Percentiles rank a stretch among this genome's conserved stretches.
Conservation (phyloP, 2,888 invertebrate species). For the Volucella inflata region DNA sequence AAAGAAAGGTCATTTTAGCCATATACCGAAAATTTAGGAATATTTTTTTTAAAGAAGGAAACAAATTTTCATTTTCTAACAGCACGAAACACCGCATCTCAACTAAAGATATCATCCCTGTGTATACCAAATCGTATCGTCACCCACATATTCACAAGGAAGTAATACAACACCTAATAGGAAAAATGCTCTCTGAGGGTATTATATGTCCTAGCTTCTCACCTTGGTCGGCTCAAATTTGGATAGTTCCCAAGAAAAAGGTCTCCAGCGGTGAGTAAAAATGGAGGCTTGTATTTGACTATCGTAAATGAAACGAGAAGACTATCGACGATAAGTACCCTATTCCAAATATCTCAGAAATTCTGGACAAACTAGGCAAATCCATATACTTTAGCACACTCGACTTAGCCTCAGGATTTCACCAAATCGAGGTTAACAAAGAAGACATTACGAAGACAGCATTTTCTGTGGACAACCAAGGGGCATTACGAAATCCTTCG, state of each 20-base stretch:
- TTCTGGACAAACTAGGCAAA: slow-evolving; percentile 13
- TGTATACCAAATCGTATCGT: slow-evolving; percentile 15
- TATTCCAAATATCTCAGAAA: slow-evolving; percentile 35
- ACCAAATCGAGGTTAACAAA: slow-evolving; percentile 13
- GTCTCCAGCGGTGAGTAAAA: slow-evolving; percentile 13
- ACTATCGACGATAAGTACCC: slow-evolving; percentile 24
- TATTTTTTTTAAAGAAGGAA: slow-evolving; percentile 32
- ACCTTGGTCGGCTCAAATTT: slow-evolving; percentile 16
- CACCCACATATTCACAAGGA: slow-evolving; percentile 32
- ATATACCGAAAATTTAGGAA: slow-evolving; percentile 19
- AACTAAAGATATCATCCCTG: slow-evolving; percentile 9
- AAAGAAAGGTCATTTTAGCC: slow-evolving; percentile 1
- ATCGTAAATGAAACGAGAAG: slow-evolving; percentile 32
- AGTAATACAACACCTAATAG: slow-evolving; percentile 42
- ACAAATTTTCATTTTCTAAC: slow-evolving; percentile 10
- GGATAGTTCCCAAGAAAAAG: slow-evolving; percentile 35
- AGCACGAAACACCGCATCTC: slow-evolving; percentile 21
- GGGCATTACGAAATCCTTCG: too few species aligned
- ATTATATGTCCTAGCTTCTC: slow-evolving; percentile 38
- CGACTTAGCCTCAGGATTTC: slow-evolving; percentile 27
- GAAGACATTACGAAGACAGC: slow-evolving; percentile 66
- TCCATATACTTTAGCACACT: slow-evolving; percentile 23
- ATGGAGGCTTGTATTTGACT: slow-evolving; percentile 39
- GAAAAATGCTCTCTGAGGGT: slow-evolving; percentile 35
- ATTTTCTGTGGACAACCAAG: slow-evolving; percentile 66